Conservation (phyloP, 2,888 invertebrate genomes). For the Beris morrisii region DNA sequence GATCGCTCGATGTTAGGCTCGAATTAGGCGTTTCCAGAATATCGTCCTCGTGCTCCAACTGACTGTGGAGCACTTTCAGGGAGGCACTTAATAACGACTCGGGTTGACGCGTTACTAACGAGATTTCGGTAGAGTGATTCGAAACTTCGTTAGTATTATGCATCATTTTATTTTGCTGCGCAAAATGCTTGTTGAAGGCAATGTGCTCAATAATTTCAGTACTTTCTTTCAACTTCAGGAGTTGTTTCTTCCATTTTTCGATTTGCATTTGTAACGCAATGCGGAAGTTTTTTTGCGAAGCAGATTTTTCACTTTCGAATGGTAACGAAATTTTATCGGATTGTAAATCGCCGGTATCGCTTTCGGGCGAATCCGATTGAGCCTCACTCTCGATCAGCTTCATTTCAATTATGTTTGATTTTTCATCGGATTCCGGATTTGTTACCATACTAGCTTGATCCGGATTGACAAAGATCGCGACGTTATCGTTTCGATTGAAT, state of each 20-base stretch:
- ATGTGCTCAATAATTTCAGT: slow-evolving; percentile 11
- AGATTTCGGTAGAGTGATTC: background rate
- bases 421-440: background rate
- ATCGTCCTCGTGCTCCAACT: background rate
- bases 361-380: background rate
- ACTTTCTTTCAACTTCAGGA: slow-evolving; percentile 10
- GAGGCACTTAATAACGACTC: background rate
- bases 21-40: background rate
- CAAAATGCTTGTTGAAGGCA: background rate
- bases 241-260: slow-evolving; percentile 11
- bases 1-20: background rate
- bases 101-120: background rate
- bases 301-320: background rate
- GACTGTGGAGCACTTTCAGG: slow-evolving; percentile 11
- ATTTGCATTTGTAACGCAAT: slow-evolving; percentile 14
- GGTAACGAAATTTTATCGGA: background rate
- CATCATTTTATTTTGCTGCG: too few relatives aligned
- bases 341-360: background rate
- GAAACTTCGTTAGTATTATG: background rate
- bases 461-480: background rate
- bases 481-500: background rate
- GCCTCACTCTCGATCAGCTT: background rate
- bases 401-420: background rate
- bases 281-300: slow-evolving; percentile 14
- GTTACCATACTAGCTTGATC: background rate